A percentile compares a stretch with the other conserved stretches of the same genome.
Conservation (phyloP, 30 jellyfish, hydroid and myxozoan genomes). For the Sanderia malayensis region DNA sequence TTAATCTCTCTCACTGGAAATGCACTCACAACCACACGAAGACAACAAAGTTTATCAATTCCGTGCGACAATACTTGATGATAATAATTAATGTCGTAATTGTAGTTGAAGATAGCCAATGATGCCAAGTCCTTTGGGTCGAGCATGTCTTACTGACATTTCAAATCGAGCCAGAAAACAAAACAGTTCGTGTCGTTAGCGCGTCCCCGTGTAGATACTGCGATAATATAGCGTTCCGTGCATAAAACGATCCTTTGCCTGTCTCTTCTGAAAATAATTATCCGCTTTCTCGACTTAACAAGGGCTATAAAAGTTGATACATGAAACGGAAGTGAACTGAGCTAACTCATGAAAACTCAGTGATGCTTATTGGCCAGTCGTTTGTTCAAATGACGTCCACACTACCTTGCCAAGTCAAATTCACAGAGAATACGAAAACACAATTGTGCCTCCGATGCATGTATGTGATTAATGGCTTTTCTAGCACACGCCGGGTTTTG, state of each 20-base stretch:
- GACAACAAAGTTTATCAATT: not conserved
- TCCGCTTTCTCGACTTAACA: not conserved
- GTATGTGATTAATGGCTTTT: not conserved
- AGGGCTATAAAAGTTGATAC: not conserved
- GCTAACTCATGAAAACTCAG: not conserved
- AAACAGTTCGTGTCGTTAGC: too few species aligned
- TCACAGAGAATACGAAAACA: not conserved
- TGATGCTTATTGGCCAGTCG: not conserved
- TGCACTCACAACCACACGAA: not conserved
- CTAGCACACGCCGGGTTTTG: constrained; percentile 11
- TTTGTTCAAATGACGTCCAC: too few species aligned
- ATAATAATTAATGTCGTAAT: not conserved
- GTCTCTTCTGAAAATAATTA: too few species aligned
- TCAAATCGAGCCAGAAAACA: too few species aligned
- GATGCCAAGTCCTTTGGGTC: not conserved
- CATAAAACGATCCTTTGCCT: constrained; percentile 1
- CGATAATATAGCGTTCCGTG: not conserved
- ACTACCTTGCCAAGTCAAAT: too few species aligned
- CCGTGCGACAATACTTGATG: not conserved
- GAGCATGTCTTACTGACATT: constrained; percentile 6
- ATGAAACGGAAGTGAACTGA: not conserved
- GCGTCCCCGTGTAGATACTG: too few species aligned
- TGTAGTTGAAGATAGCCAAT: not conserved
- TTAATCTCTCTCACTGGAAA: not conserved
- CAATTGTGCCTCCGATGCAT: too few species aligned